These are phyloP conservation scores for Trissoscelio sp. DNA, from an alignment of 2,888 invertebrate species.

Conservation along the genomic window DNA sequence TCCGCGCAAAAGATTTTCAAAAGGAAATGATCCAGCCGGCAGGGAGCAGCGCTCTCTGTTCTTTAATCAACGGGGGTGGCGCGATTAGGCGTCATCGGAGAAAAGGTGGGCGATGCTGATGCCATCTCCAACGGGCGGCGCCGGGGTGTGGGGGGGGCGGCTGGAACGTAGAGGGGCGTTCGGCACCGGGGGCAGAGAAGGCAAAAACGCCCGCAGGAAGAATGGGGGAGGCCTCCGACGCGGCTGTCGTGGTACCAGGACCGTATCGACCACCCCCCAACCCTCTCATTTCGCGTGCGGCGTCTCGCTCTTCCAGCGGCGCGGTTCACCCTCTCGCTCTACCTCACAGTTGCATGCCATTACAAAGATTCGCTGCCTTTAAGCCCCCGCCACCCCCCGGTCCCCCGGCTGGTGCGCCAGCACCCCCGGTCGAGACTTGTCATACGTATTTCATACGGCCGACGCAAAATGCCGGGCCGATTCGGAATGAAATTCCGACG, in stretches of 20 bases:
- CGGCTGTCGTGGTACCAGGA: slow-evolving; percentile 80
- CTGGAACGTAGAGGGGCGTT: slow-evolving; percentile 53
- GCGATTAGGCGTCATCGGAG: slow-evolving; percentile 80
- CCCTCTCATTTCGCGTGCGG: slow-evolving; percentile 70
- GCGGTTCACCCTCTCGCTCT: slow-evolving; percentile 50
- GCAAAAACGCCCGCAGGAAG: slow-evolving; percentile 81
- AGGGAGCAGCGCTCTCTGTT: slow-evolving; percentile 77
- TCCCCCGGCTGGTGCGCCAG: slow-evolving; percentile 2
- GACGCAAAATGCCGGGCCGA: slow-evolving; percentile 52
- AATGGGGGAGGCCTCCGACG: slow-evolving; percentile 80
- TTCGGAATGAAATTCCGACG: slow-evolving; percentile 5
- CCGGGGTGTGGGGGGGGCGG: slow-evolving; percentile 52
- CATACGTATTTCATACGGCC: slow-evolving; percentile 56
- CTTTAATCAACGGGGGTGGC: slow-evolving; percentile 81
- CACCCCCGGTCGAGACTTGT: slow-evolving; percentile 39
- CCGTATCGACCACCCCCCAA: slow-evolving; percentile 81
- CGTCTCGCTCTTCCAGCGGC: slow-evolving; percentile 51
- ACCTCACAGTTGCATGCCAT: slow-evolving; percentile 55
- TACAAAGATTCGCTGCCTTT: slow-evolving; percentile 63
- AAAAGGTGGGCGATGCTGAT: slow-evolving; percentile 67
- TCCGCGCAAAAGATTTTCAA: slow-evolving; percentile 54
- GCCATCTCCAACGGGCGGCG: slow-evolving; percentile 61
- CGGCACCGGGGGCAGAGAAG: slow-evolving; percentile 71
- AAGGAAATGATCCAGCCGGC: slow-evolving; percentile 68
- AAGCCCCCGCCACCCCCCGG: slow-evolving; percentile 20